A percentile compares a stretch with the other conserved stretches of the same genome.
Evolutionary conservation across 2,888 invertebrate species (phyloP).

Genomic region (Hydraecia micacea): DNA sequence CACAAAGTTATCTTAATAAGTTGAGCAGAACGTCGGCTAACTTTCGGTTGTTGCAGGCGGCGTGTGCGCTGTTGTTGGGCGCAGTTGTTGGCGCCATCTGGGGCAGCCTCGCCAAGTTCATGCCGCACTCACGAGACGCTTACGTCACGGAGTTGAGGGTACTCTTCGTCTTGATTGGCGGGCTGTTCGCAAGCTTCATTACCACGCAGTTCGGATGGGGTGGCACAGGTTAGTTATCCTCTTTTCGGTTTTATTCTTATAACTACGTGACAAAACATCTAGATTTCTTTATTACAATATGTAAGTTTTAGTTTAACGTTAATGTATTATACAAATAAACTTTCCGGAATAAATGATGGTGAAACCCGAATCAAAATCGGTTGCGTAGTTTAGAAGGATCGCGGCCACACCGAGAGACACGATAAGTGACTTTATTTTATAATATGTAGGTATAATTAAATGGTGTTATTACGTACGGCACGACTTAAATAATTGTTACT

Average conservation of each 20-base stretch:
- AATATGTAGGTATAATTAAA: not conserved
- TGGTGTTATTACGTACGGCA: not conserved
- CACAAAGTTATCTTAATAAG: slow-evolving; percentile 42
- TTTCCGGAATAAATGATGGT: not conserved
- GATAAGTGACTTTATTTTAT: not conserved
- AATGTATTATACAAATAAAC: not conserved
- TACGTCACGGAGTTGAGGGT: slow-evolving; percentile 83
- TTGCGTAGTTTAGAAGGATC: not conserved
- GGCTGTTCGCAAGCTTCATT: slow-evolving; percentile 80
- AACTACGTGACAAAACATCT: not conserved
- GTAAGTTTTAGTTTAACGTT: not conserved
- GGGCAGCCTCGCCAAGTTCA: slow-evolving; percentile 80
- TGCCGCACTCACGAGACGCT: slow-evolving; percentile 78
- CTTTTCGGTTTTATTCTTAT: not conserved
- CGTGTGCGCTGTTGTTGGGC: slow-evolving; percentile 79
- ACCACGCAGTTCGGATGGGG: slow-evolving; percentile 82
- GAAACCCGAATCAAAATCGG: not conserved
- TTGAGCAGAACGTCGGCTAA: slow-evolving; percentile 36
- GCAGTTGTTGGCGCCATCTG: slow-evolving; percentile 79
- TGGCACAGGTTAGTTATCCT: slow-evolving; percentile 79
- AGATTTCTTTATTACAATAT: not conserved
- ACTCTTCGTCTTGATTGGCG: slow-evolving; percentile 81
- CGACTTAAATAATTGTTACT: not conserved
- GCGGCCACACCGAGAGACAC: not conserved
- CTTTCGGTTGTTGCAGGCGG: slow-evolving; percentile 76